Evolutionary conservation across 92 coral and sea anemone genomes (phyloP).

Genomic region (Anthopleura xanthogrammica): DNA sequence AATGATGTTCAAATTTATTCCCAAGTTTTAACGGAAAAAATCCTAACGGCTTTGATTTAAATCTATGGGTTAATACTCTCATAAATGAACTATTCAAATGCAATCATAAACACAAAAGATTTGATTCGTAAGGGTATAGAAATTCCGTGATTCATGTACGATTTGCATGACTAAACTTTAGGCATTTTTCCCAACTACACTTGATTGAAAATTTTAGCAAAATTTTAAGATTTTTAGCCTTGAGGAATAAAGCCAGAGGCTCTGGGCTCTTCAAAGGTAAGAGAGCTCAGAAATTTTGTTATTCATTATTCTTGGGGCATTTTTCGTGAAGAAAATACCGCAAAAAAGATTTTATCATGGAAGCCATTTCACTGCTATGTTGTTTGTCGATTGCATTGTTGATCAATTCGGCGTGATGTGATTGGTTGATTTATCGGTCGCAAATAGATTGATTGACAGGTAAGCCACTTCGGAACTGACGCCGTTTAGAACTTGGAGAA

Average conservation of each 20-base stretch:
- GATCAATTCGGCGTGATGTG: constrained; percentile 30
- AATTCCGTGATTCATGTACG: constrained; percentile 21
- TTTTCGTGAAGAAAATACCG: neutral
- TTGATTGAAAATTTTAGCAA: neutral
- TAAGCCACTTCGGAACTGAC: constrained; percentile 52
- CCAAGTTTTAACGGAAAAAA: neutral
- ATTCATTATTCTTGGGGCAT: neutral
- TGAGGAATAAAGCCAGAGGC: neutral
- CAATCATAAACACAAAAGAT: constrained; percentile 12
- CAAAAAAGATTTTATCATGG: neutral
- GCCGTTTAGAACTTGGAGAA: constrained; percentile 33
- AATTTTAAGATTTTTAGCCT: neutral
- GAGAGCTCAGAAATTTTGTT: neutral
- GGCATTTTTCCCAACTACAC: constrained; percentile 12
- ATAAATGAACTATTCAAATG: neutral
- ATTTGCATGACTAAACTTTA: constrained; percentile 15
- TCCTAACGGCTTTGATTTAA: neutral
- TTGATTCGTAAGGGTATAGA: constrained; percentile 11
- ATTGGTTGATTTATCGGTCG: constrained; percentile 54
- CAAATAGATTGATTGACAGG: constrained; percentile 80
- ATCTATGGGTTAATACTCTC: neutral
- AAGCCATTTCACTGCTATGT: constrained; percentile 15
- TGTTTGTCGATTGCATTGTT: constrained; percentile 31
- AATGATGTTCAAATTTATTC: neutral
- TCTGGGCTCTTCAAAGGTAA: neutral